Percentiles rank a stretch among this genome's conserved stretches.
Conservation (phyloP, 2,797 vertebrate genomes). For the Uromys caudimaculatus region DNA sequence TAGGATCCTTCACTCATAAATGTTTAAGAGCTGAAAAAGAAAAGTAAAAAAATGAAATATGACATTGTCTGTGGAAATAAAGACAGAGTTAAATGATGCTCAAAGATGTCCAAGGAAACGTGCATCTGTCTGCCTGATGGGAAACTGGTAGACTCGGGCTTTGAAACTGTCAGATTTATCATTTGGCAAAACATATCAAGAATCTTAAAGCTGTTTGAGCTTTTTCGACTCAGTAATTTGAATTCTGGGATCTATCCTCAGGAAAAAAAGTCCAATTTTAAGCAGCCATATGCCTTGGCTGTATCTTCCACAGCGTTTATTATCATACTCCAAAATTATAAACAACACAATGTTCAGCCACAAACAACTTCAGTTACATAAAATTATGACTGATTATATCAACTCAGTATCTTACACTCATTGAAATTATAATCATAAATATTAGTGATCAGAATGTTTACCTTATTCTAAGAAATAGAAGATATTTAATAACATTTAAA, state of each 20-base stretch:
- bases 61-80: not conserved
- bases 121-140: not conserved
- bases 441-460: not conserved
- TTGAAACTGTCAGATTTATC: slow-evolving; percentile 7
- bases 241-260: slow-evolving; percentile 61
- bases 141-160: not conserved
- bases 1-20: not conserved
- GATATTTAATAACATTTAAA: not conserved
- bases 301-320: slow-evolving; percentile 35
- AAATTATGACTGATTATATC: slow-evolving; percentile 25
- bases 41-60: slow-evolving; percentile 49
- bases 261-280: slow-evolving; percentile 56
- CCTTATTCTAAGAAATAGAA: not conserved
- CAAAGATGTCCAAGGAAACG: not conserved
- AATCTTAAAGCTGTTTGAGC: slow-evolving; percentile 6
- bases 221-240: slow-evolving; percentile 64
- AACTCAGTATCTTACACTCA: not conserved
- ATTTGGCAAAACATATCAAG: slow-evolving; percentile 54
- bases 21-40: not conserved
- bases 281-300: slow-evolving; percentile 57
- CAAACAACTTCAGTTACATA: slow-evolving; percentile 49
- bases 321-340: slow-evolving; percentile 51
- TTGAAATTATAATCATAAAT: not conserved
- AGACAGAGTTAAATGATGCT: not conserved
- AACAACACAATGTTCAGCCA: slow-evolving; percentile 51